A percentile compares a stretch with the other conserved stretches of the same genome.
Conservation (phyloP, 2,113 vertebrate species). For the Damaliscus lunatus region DNA sequence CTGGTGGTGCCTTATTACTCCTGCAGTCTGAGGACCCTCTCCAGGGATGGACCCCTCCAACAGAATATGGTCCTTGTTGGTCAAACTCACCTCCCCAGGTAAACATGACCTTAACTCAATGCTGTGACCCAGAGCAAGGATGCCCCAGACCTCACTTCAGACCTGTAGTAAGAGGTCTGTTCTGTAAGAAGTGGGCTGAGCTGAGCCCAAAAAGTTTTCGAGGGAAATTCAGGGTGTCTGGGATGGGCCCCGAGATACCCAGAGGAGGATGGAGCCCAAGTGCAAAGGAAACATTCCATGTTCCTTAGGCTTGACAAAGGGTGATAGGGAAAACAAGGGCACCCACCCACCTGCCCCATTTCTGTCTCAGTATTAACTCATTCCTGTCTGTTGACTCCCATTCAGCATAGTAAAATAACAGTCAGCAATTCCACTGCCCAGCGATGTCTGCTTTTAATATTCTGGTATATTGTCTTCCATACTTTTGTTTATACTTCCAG, state of each 20-base stretch:
- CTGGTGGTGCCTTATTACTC: neutral
- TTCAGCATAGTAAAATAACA: neutral
- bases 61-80: neutral
- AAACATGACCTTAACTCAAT: neutral
- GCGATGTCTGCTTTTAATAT: neutral
- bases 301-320: too few relatives aligned
- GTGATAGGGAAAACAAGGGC: neutral
- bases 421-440: too few relatives aligned
- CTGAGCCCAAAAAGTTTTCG: neutral
- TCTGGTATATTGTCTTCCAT: too few relatives aligned
- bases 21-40: neutral
- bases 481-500: neutral
- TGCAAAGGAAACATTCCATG: neutral
- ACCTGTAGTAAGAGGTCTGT: neutral
- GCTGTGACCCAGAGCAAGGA: neutral
- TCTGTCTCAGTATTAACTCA: too few relatives aligned
- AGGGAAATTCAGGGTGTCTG: neutral
- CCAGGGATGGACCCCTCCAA: neutral
- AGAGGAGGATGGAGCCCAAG: neutral
- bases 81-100: neutral
- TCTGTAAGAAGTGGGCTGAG: neutral
- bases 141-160: neutral
- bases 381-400: neutral
- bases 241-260: too few relatives aligned
- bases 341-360: neutral